These are phyloP conservation scores for Sebastes cheni DNA, from an alignment of 2,797 vertebrate species.

Conservation along the genomic window DNA sequence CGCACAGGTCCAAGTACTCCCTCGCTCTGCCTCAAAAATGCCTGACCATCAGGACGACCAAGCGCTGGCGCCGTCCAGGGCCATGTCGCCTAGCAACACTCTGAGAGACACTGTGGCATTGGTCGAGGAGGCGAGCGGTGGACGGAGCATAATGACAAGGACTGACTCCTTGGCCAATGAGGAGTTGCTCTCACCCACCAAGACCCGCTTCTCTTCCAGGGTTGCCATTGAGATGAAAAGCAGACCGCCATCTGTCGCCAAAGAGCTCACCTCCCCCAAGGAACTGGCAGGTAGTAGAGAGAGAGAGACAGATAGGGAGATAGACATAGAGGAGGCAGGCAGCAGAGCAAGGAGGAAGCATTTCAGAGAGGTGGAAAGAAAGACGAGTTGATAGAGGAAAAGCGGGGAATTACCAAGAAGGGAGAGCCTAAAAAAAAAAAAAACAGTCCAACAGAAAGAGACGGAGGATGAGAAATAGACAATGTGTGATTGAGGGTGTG, in stretches of 20 bases:
- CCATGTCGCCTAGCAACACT: slow-evolving; percentile 70
- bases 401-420: neutral
- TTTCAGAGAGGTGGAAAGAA: slow-evolving; percentile 21
- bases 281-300: slow-evolving; percentile 75
- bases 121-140: slow-evolving; percentile 77
- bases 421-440: neutral
- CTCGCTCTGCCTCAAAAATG: slow-evolving; percentile 83
- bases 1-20: slow-evolving; percentile 67
- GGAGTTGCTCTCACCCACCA: slow-evolving; percentile 79
- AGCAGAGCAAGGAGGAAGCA: neutral
- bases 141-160: slow-evolving; percentile 66
- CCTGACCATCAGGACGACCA: slow-evolving; percentile 80
- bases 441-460: slow-evolving; percentile 23
- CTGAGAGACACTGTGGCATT: slow-evolving; percentile 81
- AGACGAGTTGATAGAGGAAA: slow-evolving; percentile 18
- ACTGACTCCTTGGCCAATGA: slow-evolving; percentile 75
- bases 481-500: slow-evolving; percentile 47
- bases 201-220: slow-evolving; percentile 78
- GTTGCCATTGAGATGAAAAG: slow-evolving; percentile 84
- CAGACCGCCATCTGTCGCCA: slow-evolving; percentile 76
- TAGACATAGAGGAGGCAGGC: neutral
- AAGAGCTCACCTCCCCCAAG: slow-evolving; percentile 78
- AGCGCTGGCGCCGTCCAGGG: slow-evolving; percentile 53
- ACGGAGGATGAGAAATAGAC: slow-evolving; percentile 33
- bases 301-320: neutral